Evolutionary conservation across 2,888 invertebrate species (phyloP).

Genomic region (Nephrotoma flavescens): DNA sequence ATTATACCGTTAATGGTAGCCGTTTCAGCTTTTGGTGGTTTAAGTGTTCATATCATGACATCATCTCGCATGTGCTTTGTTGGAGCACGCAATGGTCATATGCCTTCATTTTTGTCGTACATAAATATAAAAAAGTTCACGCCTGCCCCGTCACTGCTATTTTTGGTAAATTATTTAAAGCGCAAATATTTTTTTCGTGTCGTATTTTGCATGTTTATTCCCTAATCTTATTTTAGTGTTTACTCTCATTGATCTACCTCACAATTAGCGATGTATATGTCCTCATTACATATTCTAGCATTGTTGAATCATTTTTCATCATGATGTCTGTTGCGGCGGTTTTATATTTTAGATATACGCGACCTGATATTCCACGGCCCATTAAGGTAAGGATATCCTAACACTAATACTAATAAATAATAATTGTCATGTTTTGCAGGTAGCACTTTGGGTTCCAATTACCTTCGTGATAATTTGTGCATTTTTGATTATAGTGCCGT

Average conservation of each 20-base stretch:
- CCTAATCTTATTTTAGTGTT: conserved; percentile 40
- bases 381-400: conserved; percentile 47
- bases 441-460: conserved; percentile 57
- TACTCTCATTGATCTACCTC: conserved; percentile 71
- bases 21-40: conserved; percentile 79
- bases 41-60: conserved; percentile 91
- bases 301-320: conserved; percentile 86
- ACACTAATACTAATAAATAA: conserved; percentile 3
- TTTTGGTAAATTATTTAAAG: conserved; percentile 47
- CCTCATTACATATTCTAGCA: conserved; percentile 80
- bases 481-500: conserved; percentile 65
- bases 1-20: conserved; percentile 86
- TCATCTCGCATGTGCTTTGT: conserved; percentile 86
- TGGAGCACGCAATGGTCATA: conserved; percentile 79
- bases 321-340: conserved; percentile 74
- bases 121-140: conserved; percentile 61
- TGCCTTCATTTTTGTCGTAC: conserved; percentile 65
- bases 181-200: not conserved
- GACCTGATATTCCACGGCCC: conserved; percentile 64
- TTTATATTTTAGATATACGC: conserved; percentile 65
- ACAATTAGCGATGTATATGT: conserved; percentile 70
- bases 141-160: conserved; percentile 67
- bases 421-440: conserved; percentile 31
- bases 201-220: not conserved
- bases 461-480: conserved; percentile 60